Conservation (phyloP, 2,113 vertebrate species). For the Calidris pygmaea region DNA sequence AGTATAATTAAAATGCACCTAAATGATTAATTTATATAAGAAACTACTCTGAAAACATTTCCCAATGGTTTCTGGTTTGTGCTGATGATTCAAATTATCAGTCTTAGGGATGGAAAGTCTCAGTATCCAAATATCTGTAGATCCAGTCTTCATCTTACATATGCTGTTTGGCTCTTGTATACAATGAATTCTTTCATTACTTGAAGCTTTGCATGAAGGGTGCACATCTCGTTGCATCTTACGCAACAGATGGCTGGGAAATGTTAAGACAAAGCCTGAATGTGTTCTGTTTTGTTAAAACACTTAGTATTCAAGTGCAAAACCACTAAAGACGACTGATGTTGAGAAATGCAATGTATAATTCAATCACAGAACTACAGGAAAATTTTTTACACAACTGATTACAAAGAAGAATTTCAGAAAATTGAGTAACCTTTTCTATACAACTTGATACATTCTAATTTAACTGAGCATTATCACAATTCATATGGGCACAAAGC, state of each 20-base stretch:
- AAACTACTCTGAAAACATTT: background rate
- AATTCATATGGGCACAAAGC: background rate
- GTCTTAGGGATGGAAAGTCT: background rate
- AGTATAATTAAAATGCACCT: background rate
- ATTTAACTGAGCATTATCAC: background rate
- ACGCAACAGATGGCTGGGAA: background rate
- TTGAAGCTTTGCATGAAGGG: background rate
- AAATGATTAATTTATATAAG: background rate
- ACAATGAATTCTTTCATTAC: conserved; percentile 7
- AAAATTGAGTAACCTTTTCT: background rate
- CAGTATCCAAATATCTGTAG: background rate
- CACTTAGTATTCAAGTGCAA: background rate
- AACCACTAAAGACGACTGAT: background rate
- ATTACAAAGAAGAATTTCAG: background rate
- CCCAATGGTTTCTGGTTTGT: background rate
- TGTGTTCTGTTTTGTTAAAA: background rate
- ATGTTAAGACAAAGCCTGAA: background rate
- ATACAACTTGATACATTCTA: background rate
- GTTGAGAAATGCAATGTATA: background rate
- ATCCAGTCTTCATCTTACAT: background rate
- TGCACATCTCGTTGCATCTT: background rate
- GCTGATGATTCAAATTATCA: background rate
- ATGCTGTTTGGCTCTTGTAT: background rate
- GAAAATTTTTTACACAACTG: background rate
- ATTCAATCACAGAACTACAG: background rate